Percentiles rank a stretch among this genome's conserved stretches.
phyloP scores from a whole-genome alignment of 2,797 vertebrate species.

The Melanotaenia nigrans region DNA sequence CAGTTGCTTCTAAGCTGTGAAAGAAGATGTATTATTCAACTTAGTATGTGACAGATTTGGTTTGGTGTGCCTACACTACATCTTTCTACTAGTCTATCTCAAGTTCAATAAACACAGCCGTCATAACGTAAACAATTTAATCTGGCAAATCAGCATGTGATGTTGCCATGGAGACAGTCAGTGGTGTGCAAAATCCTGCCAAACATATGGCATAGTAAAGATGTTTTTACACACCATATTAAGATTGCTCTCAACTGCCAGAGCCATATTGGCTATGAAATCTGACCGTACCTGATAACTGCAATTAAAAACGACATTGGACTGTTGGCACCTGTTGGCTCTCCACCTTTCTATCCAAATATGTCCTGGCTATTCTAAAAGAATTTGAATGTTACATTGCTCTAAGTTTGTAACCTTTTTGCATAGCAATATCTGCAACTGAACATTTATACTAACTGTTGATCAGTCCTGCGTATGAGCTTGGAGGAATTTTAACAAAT shows the following conservation, averaged over 20 bases:
- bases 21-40: conserved; percentile 1
- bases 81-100: not conserved
- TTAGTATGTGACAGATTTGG: not conserved
- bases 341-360: not conserved
- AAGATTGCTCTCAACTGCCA: conserved; percentile 15
- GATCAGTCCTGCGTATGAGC: not conserved
- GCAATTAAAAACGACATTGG: not conserved
- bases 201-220: conserved; percentile 12
- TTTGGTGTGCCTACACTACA: not conserved
- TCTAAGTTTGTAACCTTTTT: not conserved
- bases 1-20: not conserved
- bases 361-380: not conserved
- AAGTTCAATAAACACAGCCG: conserved; percentile 7
- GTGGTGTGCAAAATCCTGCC: conserved; percentile 1
- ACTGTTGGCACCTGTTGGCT: not conserved
- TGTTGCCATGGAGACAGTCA: conserved; percentile 60
- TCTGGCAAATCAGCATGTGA: conserved; percentile 29
- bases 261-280: not conserved
- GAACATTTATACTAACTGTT: not conserved
- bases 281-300: conserved; percentile 1
- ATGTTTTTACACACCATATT: conserved; percentile 16
- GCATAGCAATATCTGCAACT: not conserved
- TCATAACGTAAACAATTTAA: conserved; percentile 30
- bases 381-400: not conserved
- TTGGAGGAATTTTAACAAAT: not conserved